A percentile compares a stretch with the other conserved stretches of the same genome.
phyloP scores from a whole-genome alignment of 2,113 vertebrate genomes.

The Zeus faber region DNA sequence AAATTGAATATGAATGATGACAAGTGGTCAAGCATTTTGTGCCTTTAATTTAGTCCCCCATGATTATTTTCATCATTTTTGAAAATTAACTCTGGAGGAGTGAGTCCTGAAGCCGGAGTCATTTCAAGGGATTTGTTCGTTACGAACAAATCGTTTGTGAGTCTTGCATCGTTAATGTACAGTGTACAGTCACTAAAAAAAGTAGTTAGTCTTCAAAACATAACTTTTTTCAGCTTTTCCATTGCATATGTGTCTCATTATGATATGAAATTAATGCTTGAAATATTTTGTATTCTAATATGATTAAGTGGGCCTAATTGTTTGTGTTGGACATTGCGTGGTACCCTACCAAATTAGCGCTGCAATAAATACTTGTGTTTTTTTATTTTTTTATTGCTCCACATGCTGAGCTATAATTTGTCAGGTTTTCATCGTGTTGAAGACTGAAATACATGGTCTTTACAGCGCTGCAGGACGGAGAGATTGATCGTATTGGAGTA shows the following conservation, averaged over 20 bases:
- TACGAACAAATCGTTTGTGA: no score
- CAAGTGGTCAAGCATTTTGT: no score
- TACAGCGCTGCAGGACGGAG: constrained; percentile 32
- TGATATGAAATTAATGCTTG: constrained; percentile 79
- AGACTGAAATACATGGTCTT: constrained; percentile 48
- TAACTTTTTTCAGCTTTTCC: constrained; percentile 82
- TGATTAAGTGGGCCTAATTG: constrained; percentile 86
- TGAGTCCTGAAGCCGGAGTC: no score
- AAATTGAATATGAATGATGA: no score
- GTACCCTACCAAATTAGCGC: constrained; percentile 87
- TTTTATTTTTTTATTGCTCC: constrained; percentile 67
- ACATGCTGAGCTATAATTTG: constrained; percentile 56
- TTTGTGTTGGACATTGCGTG: constrained; percentile 87
- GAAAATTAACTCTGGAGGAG: no score
- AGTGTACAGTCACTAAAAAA: no score
- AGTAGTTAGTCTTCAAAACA: no score
- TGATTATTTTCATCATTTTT: no score
- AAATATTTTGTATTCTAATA: constrained; percentile 83
- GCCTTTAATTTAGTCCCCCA: no score
- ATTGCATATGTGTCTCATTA: constrained; percentile 83
- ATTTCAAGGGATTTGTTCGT: no score
- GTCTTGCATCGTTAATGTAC: no score
- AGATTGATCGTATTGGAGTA: constrained; percentile 53
- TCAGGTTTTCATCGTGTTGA: constrained; percentile 55
- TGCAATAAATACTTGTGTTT: constrained; percentile 80